Evolutionary conservation across 1,140 invertebrate species (phyloP).

Genomic region (Camponotus pennsylvanicus): DNA sequence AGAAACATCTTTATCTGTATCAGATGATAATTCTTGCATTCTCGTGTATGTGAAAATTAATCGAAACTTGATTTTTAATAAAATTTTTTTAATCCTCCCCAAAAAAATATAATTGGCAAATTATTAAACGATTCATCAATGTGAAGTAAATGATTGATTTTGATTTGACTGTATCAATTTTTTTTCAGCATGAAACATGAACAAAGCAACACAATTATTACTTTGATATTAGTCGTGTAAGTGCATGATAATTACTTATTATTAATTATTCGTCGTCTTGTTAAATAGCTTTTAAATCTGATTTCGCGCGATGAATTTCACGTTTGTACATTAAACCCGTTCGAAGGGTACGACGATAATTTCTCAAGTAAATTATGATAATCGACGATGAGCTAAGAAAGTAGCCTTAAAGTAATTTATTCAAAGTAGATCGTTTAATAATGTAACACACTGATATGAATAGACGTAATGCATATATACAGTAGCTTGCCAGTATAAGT

Average conservation of each 20-base stretch:
- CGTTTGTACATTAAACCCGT: slow-evolving; percentile 60
- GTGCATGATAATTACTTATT: neutral
- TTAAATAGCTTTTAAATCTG: slow-evolving; percentile 3
- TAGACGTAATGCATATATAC: slow-evolving; percentile 52
- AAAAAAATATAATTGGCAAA: neutral
- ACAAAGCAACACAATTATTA: neutral
- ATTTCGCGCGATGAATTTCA: slow-evolving; percentile 14
- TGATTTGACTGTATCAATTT: neutral
- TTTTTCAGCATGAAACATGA: neutral
- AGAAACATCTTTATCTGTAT: neutral
- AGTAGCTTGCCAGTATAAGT: slow-evolving; percentile 78
- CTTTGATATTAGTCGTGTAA: neutral
- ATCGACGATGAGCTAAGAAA: slow-evolving; percentile 46
- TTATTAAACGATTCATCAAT: neutral
- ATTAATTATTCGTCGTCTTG: slow-evolving; percentile 44
- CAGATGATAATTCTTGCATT: neutral
- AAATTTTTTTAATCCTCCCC: neutral
- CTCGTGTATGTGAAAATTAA: neutral
- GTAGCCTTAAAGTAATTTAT: slow-evolving; percentile 78
- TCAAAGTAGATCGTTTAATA: slow-evolving; percentile 61
- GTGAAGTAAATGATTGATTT: neutral
- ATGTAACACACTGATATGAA: slow-evolving; percentile 43
- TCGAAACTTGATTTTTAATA: neutral
- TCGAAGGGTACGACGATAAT: slow-evolving; percentile 40
- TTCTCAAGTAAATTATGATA: slow-evolving; percentile 58